Evolutionary conservation across 2,797 vertebrate genomes (phyloP), one percentile per base, ranked within the genome.

Genomic region (Eleutherodactylus coqui): DNA sequence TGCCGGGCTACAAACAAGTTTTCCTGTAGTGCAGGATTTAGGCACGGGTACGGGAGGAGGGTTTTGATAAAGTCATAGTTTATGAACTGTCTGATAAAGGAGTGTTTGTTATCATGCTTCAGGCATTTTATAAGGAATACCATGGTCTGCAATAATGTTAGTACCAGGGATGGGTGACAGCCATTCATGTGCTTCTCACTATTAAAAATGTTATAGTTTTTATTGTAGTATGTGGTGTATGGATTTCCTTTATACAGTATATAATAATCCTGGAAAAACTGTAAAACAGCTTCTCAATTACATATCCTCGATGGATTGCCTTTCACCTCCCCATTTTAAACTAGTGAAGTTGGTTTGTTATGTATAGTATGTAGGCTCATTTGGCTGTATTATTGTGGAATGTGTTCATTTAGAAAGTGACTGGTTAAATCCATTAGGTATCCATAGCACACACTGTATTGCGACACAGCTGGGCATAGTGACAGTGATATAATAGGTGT

Each of bases 401-500:
- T 0, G 5, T 10, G 8, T 9, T 38, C 4, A 19, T 3, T 9
- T 21, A 11, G 1, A 21, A 36, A 38, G 17, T 36, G 8, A 70
- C 64, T 36, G 17, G 64, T 38, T 69, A 70, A 13, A 70, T 16
- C 21, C 32, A 77, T 69, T 86, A 82, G 82, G 73, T 47, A 83
- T 72, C 62, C 80, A 62, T 17, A 51, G 64, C 60, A 58, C 85
- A 87, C 32, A 58, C 67, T 13, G 21, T 34, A 21, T n/a, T 62
- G 21, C 14, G 43, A 67, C 38, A 77, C 36, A 62, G 85, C 64
- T 78, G 55, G 38, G 64, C 29, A 70, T 51, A 27, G 38, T 79
- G 80, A 75, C 80, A 83, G 70, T 83, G 51, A 87, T 87, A 69
- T 78, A 79, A 60, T 53, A 43, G 69, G 67, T 87, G 79, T 86